Conservation (phyloP, 2,113 vertebrate genomes). For the Nansenia antarctica region DNA sequence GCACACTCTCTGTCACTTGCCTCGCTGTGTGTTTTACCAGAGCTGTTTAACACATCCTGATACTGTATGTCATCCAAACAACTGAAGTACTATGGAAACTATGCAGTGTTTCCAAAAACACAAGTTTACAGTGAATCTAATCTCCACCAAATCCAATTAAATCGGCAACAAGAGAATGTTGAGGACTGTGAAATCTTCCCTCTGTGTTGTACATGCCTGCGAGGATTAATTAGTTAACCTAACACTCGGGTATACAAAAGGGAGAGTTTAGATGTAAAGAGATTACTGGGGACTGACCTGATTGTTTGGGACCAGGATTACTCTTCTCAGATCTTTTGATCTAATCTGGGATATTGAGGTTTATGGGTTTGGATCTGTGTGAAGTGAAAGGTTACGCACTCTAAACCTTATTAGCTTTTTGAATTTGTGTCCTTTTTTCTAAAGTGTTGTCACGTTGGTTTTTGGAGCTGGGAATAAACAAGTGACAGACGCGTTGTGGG, state of each 20-base stretch:
- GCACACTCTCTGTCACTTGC: conserved; percentile 11
- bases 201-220: not conserved
- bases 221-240: conserved; percentile 4
- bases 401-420: not conserved
- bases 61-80: conserved; percentile 17
- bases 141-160: not conserved
- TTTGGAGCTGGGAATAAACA: not conserved
- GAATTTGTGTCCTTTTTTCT: not conserved
- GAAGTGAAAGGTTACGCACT: not conserved
- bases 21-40: conserved; percentile 24
- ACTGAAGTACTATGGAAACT: conserved; percentile 3
- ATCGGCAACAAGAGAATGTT: not conserved
- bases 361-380: not conserved
- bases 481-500: not conserved
- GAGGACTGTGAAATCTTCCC: not conserved
- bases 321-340: not conserved
- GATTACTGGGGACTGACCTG: not conserved
- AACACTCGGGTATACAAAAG: not conserved
- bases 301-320: not conserved
- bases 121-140: not conserved
- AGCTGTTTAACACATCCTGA: conserved; percentile 7
- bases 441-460: not conserved
- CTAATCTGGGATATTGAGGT: not conserved
- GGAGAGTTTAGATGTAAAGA: not conserved
- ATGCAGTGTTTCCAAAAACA: not conserved